Conservation (phyloP, 2,888 invertebrate species). For the Harmothoe impar region DNA sequence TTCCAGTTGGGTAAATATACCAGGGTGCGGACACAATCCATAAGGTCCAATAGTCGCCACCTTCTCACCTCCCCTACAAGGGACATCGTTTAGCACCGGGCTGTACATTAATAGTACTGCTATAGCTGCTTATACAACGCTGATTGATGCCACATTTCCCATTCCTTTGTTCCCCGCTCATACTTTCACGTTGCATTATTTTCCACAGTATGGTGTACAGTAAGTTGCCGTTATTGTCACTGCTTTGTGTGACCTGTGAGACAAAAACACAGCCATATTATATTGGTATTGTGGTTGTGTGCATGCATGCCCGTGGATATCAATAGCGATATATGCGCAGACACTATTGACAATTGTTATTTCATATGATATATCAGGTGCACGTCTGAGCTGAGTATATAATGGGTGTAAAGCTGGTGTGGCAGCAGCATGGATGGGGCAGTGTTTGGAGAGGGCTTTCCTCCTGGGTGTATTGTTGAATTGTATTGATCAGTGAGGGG, state of each 20-base stretch:
- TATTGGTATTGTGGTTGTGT: too few species aligned
- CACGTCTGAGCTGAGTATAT: background rate
- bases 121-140: too few species aligned
- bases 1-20: background rate
- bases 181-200: too few species aligned
- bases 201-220: too few species aligned
- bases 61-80: too few species aligned
- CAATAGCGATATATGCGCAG: background rate
- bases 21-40: background rate
- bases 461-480: background rate
- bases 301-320: background rate
- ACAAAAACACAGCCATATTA: too few species aligned
- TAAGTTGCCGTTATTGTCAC: too few species aligned
- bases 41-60: background rate
- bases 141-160: too few species aligned
- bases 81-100: too few species aligned
- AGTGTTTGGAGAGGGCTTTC: background rate
- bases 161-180: too few species aligned
- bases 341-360: background rate
- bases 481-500: constrained; percentile 1
- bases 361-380: background rate
- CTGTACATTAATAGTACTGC: too few species aligned
- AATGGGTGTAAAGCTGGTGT: background rate
- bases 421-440: background rate
- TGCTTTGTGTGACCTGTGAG: too few species aligned